Evolutionary conservation across 2,113 vertebrate genomes (phyloP), one percentile per base, ranked within the genome.

Genomic region (Lanius collurio): DNA sequence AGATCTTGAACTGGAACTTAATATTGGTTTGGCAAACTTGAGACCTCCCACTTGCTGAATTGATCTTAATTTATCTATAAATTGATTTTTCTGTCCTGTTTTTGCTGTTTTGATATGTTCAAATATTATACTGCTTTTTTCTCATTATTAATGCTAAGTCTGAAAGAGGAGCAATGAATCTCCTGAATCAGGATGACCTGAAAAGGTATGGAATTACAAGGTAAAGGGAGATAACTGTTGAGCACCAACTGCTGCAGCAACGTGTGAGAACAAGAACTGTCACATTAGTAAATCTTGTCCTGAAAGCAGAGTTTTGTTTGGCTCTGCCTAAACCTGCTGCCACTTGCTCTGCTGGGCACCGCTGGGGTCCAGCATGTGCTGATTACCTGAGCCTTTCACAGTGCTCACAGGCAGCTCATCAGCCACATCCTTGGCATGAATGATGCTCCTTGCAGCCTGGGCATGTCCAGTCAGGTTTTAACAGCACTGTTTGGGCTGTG

Each of bases 51-150:
- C n/a, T 87, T 90, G 76, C 23, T 74, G 41, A 94, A 96, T 80
- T 90, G 68, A 93, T 95, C 68, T 23, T 86, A 80, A 90, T 83
- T 90, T 57, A 56, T 69, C 47, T 83, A 41, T 80, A 22, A 7
- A 97, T 93, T 80, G 89, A 83, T 92, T 88, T 77, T 92, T 74
- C 7, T n/a, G 30, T 88, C 30, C 47, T 59, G 17, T 53, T 47
- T 87, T 83, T 74, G 44, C 37, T 79, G 55, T 28, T 90, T 93
- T 90, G 52, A 60, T 83, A 74, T 26, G 47, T 82, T 80, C 33
- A 50, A 46, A 89, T 77, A 64, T 60, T 65, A 39, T 73, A 62
- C 42, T 62, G 28, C 15, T 21, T 78, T 85, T 68, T 79, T 83
- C 56, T 53, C 0, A 4, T 79, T 92, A 56, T 41, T 83, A 55